Base-by-base conservation (phyloP, 1,140 invertebrate species). In the Trachymyrmex septentrionalis region DNA sequence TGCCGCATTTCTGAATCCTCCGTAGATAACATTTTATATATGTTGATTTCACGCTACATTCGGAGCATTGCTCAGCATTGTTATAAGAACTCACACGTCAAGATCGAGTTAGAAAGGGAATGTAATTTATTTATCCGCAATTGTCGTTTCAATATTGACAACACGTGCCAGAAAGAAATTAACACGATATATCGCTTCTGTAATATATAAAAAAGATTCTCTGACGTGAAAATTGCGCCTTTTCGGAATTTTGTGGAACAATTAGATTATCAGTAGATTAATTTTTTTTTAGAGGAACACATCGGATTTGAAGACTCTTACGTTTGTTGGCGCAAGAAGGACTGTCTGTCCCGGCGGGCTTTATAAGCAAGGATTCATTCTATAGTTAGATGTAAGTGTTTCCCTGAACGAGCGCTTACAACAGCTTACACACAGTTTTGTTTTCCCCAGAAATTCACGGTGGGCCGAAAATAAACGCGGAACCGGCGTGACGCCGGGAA, bases 321-420 rank as follows among this genome's bases (percentile, higher is more conserved):
- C 19, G 16, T 1, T 55, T n/a, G 53, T 19, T n/a, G 9, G 2
- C 55, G n/a, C n/a, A 9, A 57, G n/a, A 57, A 57, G n/a, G n/a
- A 21, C 48, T 16, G 48, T 14, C 38, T 44, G 12, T 50, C 48
- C 61, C 30, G 10, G 21, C 75, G 21, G 44, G 21, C 4, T 77
- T 77, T 77, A 48, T 34, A 16, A 19, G 57, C 57, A 34, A 77
- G 59, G 38, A 77, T 63, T 77, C 57, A 5, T 76, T 61, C 73
- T 77, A 77, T 77, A 77, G 75, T 77, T 77, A 77, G 73, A 63
- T 77, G 59, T 77, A 77, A 77, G 61, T 77, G 3, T 14, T 59
- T 21, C 21, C 57, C 16, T 16, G 30, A 21, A 0, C 44, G 63
- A 48, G 44, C 76, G 44, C 61, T 78, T 78, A 78, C 44, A 67